Base-by-base conservation (phyloP, 1,140 invertebrate species). In the Drosophila watanabei region DNA sequence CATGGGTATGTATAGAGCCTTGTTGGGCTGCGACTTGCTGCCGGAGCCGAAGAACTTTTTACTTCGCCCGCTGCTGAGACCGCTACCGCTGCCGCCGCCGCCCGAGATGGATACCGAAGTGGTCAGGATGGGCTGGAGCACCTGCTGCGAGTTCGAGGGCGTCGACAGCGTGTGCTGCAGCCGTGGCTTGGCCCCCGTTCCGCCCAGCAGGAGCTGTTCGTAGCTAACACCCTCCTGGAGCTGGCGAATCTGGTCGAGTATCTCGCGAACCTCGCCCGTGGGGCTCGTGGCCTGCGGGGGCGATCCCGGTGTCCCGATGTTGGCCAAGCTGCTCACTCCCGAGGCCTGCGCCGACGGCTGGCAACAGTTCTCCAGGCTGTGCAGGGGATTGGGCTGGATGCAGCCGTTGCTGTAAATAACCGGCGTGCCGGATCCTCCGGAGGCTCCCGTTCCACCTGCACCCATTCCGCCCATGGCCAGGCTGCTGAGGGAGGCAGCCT, bases 221-320 rank as follows among this genome's bases (percentile, higher is more conserved):
- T 86, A 90, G 46, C 79, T 92, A 20, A 91, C 88, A 33, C 82
- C 90, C 10, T 84, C 86, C 66, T 95, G 95, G 60, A 96, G 91
- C 82, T 96, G 95, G 57, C 96, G 95, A 76, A 96, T 96, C 93
- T 96, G 96, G 75, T 96, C 95, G 82, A 96, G 92, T 43, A 96
- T 92, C 76, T 96, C 95, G 20, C 94, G 94, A 80, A 96, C 94
- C 92, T 96, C 95, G 71, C 95, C 95, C 14, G 96, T 97, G 4
- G 96, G 96, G 83, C 96, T 97, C 10, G 96, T 97, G 11, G 96
- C 96, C 81, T 96, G 95, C 0, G 96, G 96, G 2, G 96, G 96
- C 2, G 96, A 97, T 76, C 96, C 95, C 20, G 95, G 95, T 37
- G 95, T 94, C 5, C 94, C 94, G 18, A 94, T 89, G 70, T 94